Evolutionary conservation across 1,140 invertebrate species (phyloP), one percentile per base, ranked within the genome.

Genomic region (Drosophila tristis): DNA sequence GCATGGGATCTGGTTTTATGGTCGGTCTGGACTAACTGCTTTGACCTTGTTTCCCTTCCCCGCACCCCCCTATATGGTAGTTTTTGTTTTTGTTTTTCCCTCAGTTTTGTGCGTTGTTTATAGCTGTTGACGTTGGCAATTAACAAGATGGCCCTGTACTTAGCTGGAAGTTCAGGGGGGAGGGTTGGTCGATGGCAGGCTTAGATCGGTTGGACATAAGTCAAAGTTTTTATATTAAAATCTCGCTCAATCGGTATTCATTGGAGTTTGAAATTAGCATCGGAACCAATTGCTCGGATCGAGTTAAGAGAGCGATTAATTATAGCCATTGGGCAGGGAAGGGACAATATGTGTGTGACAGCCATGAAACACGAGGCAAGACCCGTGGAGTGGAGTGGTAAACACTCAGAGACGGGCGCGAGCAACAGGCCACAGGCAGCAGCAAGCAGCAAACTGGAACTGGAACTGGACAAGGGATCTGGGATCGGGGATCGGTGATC

Each of bases 261-360:
- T 63, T 39, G 13, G 29, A 39, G 20, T 39, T 54, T 25, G 5
- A 26, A 66, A 66, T 67, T 65, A 49, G 60, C 48, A 72, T 53
- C 9, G 7, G 42, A 62, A n/a, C 42, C 73, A 66, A 60, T 68
- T 71, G 71, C 58, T 71, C 61, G 74, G 56, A 74, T 77, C 42
- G 50, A 85, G 59, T 85, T 77, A 80, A 86, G 49, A 68, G 67
- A 86, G 66, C 78, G 87, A 86, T 86, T 81, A 87, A 86, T 86
- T 75, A 81, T 86, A 51, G 49, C 71, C 74, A 86, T 72, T 81
- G 81, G 68, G 74, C 62, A 70, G 62, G 62, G 20, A 1, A 20
- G 20, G 20, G 20, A 74, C 56, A 63, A 64, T 85, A 56, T 70
- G 65, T 68, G 66, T 74, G 66, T 72, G 80, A 84, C 80, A 79